These are phyloP conservation scores for Microdon myrmicae DNA, from an alignment of 2,888 invertebrate genomes.

Conservation along the genomic window DNA sequence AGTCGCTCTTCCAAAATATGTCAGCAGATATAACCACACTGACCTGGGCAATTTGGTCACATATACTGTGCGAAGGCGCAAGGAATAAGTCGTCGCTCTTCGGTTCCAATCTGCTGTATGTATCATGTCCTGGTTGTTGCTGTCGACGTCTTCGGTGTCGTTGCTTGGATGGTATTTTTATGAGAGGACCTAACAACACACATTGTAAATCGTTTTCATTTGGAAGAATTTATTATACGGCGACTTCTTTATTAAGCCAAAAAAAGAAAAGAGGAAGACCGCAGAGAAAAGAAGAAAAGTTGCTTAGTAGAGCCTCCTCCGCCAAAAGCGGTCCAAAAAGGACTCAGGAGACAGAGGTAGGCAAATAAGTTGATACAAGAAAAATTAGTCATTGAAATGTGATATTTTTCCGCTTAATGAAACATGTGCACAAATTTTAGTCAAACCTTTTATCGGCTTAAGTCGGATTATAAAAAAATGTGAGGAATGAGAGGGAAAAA, in stretches of 20 bases:
- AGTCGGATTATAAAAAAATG: conserved; percentile 16
- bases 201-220: conserved; percentile 30
- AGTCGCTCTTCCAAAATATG: no score
- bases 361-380: conserved; percentile 53
- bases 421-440: conserved; percentile 55
- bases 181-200: conserved; percentile 20
- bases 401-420: conserved; percentile 57
- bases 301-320: conserved; percentile 4
- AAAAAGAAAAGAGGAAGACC: conserved; percentile 15
- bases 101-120: conserved; percentile 32
- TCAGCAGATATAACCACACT: conserved; percentile 47
- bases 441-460: conserved; percentile 39
- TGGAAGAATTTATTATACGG: conserved; percentile 45
- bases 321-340: conserved; percentile 2
- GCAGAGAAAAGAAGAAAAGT: conserved; percentile 1
- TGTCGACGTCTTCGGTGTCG: conserved; percentile 13
- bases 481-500: not conserved
- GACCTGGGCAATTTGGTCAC: conserved; percentile 47
- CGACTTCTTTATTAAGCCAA: conserved; percentile 28
- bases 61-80: conserved; percentile 18
- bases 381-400: conserved; percentile 57
- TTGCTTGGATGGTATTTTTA: conserved; percentile 25
- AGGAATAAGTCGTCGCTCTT: conserved; percentile 45
- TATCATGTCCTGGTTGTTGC: conserved; percentile 35
- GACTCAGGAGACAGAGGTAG: not conserved